A percentile compares a stretch with the other conserved stretches of the same genome.
phyloP scores from a whole-genome alignment of 2,797 vertebrate species.

The Rachycentron canadum region DNA sequence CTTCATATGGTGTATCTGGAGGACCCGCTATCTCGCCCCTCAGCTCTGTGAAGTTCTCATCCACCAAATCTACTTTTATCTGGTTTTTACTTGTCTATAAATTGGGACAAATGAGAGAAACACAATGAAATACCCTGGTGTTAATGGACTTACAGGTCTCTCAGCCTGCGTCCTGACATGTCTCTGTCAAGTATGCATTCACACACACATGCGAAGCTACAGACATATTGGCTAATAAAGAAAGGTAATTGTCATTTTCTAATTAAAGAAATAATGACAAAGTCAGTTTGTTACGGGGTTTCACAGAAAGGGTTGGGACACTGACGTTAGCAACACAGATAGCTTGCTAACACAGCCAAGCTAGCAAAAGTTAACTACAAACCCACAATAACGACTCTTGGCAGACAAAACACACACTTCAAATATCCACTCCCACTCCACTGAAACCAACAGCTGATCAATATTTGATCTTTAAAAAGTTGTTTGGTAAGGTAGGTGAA shows the following conservation, averaged over 20 bases:
- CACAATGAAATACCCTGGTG: not conserved
- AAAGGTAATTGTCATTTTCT: not conserved
- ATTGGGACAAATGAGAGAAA: slow-evolving; percentile 29
- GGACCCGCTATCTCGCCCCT: slow-evolving; percentile 99
- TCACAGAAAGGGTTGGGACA: not conserved
- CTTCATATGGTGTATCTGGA: slow-evolving; percentile 99
- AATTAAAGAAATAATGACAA: not conserved
- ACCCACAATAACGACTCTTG: slow-evolving; percentile 1
- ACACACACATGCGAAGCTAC: not conserved
- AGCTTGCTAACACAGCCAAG: slow-evolving; percentile 4
- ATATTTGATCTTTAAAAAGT: not conserved
- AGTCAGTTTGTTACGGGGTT: not conserved
- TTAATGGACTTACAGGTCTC: not conserved
- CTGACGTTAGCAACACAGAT: slow-evolving; percentile 20
- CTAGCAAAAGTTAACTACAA: slow-evolving; percentile 52
- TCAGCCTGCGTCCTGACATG: slow-evolving; percentile 6
- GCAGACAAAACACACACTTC: not conserved
- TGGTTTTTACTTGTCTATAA: slow-evolving; percentile 99
- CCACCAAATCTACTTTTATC: slow-evolving; percentile 99
- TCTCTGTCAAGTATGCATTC: not conserved
- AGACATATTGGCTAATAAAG: not conserved
- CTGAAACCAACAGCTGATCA: not conserved
- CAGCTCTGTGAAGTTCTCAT: slow-evolving; percentile 99
- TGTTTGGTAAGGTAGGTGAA: not conserved
- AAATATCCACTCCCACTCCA: fast-evolving